phyloP scores from a whole-genome alignment of 1,140 invertebrate species.

The Idris sp. region DNA sequence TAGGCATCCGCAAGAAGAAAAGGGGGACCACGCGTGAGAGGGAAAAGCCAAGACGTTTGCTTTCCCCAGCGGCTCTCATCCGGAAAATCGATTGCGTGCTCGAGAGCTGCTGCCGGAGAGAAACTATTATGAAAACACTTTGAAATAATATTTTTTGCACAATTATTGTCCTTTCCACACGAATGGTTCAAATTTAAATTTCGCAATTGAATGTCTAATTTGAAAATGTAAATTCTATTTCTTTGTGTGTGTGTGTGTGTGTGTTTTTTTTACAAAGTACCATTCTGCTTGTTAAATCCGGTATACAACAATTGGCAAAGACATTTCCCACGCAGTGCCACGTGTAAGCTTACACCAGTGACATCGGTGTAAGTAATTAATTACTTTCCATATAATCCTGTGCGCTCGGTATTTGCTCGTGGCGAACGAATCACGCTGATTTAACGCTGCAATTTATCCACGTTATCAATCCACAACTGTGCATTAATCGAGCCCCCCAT shows the following conservation, averaged over 20 bases:
- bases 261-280: no score
- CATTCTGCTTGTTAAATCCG: no score
- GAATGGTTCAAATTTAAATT: no score
- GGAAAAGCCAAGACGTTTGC: constrained; percentile 67
- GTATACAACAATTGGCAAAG: constrained; percentile 58
- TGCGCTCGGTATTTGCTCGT: constrained; percentile 50
- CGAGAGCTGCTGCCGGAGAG: constrained; percentile 28
- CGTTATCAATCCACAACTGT: constrained; percentile 61
- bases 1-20: constrained; percentile 44
- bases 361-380: constrained; percentile 60
- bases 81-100: constrained; percentile 59
- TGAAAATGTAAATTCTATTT: no score
- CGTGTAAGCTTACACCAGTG: constrained; percentile 47
- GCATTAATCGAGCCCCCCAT: no score
- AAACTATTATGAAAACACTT: constrained; percentile 48
- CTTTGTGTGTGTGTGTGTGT: no score
- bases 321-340: constrained; percentile 54
- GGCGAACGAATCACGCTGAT: constrained; percentile 62
- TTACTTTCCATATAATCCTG: constrained; percentile 64
- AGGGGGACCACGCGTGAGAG: constrained; percentile 31
- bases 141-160: constrained; percentile 9
- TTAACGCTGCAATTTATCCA: constrained; percentile 61
- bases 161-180: constrained; percentile 50
- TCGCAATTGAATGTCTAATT: constrained; percentile 4
- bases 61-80: constrained; percentile 65